phyloP scores from a whole-genome alignment of 1,140 invertebrate genomes.

The Augochlora pura region DNA sequence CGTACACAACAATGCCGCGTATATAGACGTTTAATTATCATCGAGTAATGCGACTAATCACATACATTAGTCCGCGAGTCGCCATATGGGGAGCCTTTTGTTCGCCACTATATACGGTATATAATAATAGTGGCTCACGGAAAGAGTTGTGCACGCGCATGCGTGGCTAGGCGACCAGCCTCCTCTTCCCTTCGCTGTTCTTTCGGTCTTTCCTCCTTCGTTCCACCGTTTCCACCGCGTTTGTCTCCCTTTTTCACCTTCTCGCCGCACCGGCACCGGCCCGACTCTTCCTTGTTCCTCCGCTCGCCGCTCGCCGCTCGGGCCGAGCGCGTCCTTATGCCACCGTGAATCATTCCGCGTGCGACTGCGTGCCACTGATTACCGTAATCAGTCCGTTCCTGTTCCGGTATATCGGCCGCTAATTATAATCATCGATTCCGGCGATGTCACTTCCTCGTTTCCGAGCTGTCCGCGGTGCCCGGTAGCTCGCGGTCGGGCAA shows the following conservation, averaged over 20 bases:
- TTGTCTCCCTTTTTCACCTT: background rate
- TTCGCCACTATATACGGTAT: slow-evolving; percentile 62
- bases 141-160: slow-evolving; percentile 63
- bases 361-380: slow-evolving; percentile 66
- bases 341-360: slow-evolving; percentile 65
- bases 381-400: slow-evolving; percentile 65
- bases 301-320: background rate
- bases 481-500: slow-evolving; percentile 48
- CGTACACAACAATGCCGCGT: slow-evolving; percentile 76
- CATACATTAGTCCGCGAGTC: slow-evolving; percentile 78
- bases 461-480: slow-evolving; percentile 22
- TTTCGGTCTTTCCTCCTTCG: slow-evolving; percentile 45
- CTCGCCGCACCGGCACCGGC: background rate
- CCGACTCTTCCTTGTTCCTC: background rate
- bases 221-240: slow-evolving; percentile 23
- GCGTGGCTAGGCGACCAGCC: slow-evolving; percentile 40
- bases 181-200: slow-evolving; percentile 75
- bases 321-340: slow-evolving; percentile 45
- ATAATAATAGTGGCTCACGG: slow-evolving; percentile 65
- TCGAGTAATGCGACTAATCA: slow-evolving; percentile 80
- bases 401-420: slow-evolving; percentile 66
- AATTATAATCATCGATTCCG: slow-evolving; percentile 67
- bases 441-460: slow-evolving; percentile 61
- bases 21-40: slow-evolving; percentile 81
- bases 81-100: slow-evolving; percentile 76